Conservation (phyloP, 2,113 vertebrate species). For the Macaca nemestrina region DNA sequence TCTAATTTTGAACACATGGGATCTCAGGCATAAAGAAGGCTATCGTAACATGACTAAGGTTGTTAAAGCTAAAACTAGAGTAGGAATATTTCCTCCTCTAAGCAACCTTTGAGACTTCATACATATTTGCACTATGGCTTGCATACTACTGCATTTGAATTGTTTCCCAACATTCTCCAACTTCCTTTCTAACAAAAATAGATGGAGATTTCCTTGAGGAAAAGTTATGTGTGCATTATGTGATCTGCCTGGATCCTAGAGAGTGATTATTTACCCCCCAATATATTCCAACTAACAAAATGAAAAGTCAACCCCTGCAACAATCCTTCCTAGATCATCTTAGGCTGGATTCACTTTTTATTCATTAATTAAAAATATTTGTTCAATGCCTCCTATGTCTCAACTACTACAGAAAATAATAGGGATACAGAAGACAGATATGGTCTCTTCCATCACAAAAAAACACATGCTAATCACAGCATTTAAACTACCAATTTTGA, state of each 20-base stretch:
- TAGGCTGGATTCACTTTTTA: background rate
- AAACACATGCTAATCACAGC: background rate
- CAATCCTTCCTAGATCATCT: background rate
- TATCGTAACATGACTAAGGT: background rate
- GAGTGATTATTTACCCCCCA: background rate
- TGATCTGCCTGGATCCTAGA: background rate
- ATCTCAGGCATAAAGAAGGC: background rate
- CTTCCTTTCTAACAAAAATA: background rate
- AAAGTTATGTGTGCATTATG: background rate
- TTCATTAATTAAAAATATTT: constrained; percentile 20
- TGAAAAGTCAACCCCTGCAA: background rate
- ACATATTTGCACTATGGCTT: background rate
- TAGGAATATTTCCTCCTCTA: background rate
- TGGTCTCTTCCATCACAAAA: background rate
- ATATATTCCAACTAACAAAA: background rate
- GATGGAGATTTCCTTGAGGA: background rate
- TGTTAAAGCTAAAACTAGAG: background rate
- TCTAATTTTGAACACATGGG: background rate
- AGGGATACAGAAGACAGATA: background rate
- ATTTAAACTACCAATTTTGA: constrained; percentile 5
- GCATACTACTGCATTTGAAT: background rate
- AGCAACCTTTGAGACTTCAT: background rate
- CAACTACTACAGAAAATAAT: constrained; percentile 2
- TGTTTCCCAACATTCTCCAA: background rate
- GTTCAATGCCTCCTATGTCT: background rate